Base-by-base conservation (phyloP, 2,113 vertebrate genomes). In the Orthonyx spaldingii region DNA sequence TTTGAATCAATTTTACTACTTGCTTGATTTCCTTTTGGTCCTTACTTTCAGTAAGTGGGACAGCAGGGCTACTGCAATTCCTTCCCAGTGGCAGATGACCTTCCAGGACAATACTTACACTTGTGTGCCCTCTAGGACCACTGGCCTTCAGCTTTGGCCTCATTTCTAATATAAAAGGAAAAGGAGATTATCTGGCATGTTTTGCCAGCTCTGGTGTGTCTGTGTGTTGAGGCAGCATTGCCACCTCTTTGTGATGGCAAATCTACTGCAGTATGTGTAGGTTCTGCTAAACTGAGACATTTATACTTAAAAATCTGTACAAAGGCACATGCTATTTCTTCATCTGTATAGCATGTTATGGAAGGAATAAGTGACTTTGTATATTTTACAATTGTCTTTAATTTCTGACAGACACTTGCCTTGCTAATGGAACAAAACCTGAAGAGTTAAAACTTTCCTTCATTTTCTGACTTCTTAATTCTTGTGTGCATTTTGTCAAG, bases 401-500 rank as follows among this genome's bases (percentile, higher is more conserved):
- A 56, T 90, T 91, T 70, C 37, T 69, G n/a, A 18, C 6, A 80
- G 59, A 49, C 6, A 9, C 46, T 56, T 74, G 24, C 3, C 42
- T 84, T 55, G 5, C 5, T 33, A 86, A 42, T 28, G 16, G 68
- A 84, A 82, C 28, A 83, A 83, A 84, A 56, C 8, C 30, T 41
- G 9, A 79, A 57, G 53, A 83, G 37, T 59, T 80, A 39, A 85
- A 90, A 90, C 32, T 84, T 93, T 39, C 33, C 26, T 78, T 81
- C 17, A 15, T 71, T 57, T 75, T 61, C 84, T 83, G 80, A 82
- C 75, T 93, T 90, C 46, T 60, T 87, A 75, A 82, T 84, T 56
- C 65, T 59, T 60, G 12, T 68, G 32, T 28, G 35, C 16, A 7
- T 74, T 95, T 90, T 88, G 39, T 82, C 42, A 92, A 33, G 13